A percentile compares a stretch with the other conserved stretches of the same genome.
phyloP scores from a whole-genome alignment of 2,113 vertebrate species.

The Gymnorhina tibicen region DNA sequence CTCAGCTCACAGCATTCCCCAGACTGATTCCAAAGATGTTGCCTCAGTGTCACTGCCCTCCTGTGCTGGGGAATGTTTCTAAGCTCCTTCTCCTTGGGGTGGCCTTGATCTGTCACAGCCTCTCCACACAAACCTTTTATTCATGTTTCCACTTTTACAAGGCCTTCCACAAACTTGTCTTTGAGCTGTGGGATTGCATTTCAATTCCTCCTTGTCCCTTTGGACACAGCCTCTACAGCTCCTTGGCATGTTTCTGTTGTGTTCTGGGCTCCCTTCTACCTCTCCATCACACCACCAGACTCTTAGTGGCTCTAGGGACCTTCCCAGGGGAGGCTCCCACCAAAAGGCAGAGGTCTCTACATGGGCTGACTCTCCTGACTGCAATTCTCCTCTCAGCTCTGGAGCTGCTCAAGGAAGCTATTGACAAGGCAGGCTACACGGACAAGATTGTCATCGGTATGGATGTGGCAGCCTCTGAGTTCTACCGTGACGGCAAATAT shows the following conservation, averaged over 20 bases:
- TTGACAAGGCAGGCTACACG: constrained; percentile 88
- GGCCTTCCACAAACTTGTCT: not conserved
- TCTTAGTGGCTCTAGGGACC: not conserved
- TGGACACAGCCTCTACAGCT: not conserved
- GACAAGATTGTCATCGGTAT: constrained; percentile 95
- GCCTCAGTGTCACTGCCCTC: not conserved
- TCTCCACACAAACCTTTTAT: not conserved
- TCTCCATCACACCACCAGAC: not conserved
- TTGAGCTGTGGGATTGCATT: not conserved
- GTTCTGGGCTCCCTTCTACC: not conserved
- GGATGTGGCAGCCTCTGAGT: constrained; percentile 91
- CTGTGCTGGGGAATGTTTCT: not conserved
- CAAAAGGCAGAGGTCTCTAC: not conserved
- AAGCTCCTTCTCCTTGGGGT: not conserved
- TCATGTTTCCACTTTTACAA: not conserved
- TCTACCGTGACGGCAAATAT: constrained; percentile 88
- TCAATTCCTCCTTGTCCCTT: not conserved
- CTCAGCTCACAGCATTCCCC: not conserved
- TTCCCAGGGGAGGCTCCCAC: not conserved
- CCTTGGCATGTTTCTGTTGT: not conserved
- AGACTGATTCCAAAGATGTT: not conserved
- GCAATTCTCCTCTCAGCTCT: constrained; percentile 71
- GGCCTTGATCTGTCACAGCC: not conserved
- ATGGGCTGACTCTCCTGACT: not conserved
- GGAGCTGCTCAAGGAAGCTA: constrained; percentile 91